Conservation (phyloP, 2,888 invertebrate genomes). For the Drosophila hamatofila region DNA sequence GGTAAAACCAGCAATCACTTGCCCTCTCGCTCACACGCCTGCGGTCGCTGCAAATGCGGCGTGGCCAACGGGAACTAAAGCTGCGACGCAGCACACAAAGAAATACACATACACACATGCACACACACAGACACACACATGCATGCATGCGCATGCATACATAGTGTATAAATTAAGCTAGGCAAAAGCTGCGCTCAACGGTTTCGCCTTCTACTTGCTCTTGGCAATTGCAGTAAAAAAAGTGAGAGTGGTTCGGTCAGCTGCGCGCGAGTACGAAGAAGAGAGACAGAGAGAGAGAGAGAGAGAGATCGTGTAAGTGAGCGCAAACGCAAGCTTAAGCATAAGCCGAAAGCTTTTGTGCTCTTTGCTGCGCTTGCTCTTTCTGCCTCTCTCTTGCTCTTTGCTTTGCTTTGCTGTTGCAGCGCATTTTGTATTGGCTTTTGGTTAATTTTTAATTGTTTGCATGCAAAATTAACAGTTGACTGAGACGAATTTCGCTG, state of each 20-base stretch:
- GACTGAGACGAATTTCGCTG: neutral
- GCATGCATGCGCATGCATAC: neutral
- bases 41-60: slow-evolving; percentile 40
- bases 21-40: slow-evolving; percentile 34
- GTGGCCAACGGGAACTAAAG: slow-evolving; percentile 76
- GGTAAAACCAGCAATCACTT: slow-evolving; percentile 70
- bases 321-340: neutral
- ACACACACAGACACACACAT: neutral
- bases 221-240: slow-evolving; percentile 42
- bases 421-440: slow-evolving; percentile 36
- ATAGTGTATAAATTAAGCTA: neutral
- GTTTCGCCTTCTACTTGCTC: slow-evolving; percentile 24
- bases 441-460: slow-evolving; percentile 73
- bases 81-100: slow-evolving; percentile 34
- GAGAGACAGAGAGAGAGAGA: neutral
- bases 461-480: slow-evolving; percentile 68
- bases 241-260: slow-evolving; percentile 62
- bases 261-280: slow-evolving; percentile 10
- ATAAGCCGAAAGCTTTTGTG: slow-evolving; percentile 39
- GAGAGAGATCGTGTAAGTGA: neutral
- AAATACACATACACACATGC: neutral
- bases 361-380: slow-evolving; percentile 51
- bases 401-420: slow-evolving; percentile 26
- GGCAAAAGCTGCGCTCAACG: slow-evolving; percentile 36
- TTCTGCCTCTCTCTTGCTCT: slow-evolving; percentile 28